Evolutionary conservation across 2,113 vertebrate species (phyloP).

Genomic region (Cyanistes caeruleus): DNA sequence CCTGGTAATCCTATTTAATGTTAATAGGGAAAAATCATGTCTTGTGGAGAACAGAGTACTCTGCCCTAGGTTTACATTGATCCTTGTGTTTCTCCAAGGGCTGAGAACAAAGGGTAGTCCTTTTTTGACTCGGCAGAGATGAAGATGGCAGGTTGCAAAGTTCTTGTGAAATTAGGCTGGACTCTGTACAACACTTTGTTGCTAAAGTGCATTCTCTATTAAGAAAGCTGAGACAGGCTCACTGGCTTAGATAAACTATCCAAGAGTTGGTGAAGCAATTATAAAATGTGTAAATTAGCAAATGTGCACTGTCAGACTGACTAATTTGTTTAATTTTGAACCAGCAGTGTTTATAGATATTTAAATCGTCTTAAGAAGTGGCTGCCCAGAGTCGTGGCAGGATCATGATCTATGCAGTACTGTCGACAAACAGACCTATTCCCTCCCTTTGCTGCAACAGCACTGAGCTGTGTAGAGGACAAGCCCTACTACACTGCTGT

Average conservation of each 20-base stretch:
- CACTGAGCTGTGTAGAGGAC: background rate
- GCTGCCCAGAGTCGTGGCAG: background rate
- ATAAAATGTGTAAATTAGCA: background rate
- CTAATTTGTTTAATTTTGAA: slow-evolving; percentile 37
- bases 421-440: background rate
- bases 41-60: background rate
- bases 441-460: background rate
- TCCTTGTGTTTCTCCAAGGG: background rate
- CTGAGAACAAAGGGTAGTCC: background rate
- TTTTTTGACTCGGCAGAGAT: background rate
- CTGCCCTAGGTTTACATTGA: background rate
- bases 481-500: background rate
- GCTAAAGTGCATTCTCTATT: background rate
- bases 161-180: background rate
- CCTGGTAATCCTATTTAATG: background rate
- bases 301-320: background rate
- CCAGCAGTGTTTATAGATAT: slow-evolving; percentile 1
- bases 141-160: background rate
- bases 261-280: background rate
- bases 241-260: slow-evolving; percentile 10
- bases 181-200: background rate
- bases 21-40: background rate
- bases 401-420: background rate
- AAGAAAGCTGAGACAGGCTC: background rate
- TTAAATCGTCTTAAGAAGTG: slow-evolving; percentile 36